Evolutionary conservation across 2,888 invertebrate species (phyloP).

Genomic region (Polia nebulosa): DNA sequence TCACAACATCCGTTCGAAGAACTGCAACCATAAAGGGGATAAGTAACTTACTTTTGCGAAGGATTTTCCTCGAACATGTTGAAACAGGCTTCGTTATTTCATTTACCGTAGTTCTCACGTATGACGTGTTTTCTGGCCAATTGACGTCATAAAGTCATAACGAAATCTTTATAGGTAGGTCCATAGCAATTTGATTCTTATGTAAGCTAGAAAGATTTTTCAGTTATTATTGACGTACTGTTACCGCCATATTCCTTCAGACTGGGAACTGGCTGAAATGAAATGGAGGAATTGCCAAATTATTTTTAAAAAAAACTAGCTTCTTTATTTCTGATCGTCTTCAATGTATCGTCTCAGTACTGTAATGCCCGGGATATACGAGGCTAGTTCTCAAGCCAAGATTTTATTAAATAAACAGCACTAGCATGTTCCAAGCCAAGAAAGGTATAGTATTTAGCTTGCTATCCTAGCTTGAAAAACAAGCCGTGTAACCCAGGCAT

Average conservation of each 20-base stretch:
- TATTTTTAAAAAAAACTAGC: background rate
- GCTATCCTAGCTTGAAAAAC: no score
- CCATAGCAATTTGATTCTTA: background rate
- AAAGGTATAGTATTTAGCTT: no score
- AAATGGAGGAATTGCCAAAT: background rate
- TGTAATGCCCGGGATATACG: no score
- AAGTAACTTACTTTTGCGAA: background rate
- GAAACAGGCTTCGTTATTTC: background rate
- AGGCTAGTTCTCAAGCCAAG: no score
- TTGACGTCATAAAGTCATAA: conserved; percentile 36
- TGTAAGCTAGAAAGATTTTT: background rate
- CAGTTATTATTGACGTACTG: background rate
- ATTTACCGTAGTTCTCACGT: background rate
- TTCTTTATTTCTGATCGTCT: no score
- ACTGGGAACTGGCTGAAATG: background rate
- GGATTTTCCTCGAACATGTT: conserved; percentile 30
- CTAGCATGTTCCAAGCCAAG: no score
- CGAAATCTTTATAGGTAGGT: background rate
- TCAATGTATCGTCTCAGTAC: no score
- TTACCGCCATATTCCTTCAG: background rate
- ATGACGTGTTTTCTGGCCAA: conserved; percentile 24
- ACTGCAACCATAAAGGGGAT: conserved; percentile 10
- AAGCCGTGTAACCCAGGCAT: no score
- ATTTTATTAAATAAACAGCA: no score
- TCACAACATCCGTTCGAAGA: background rate